Evolutionary conservation across 2,888 invertebrate genomes (phyloP), one percentile per base, ranked within the genome.

Genomic region (Tipula helvola): DNA sequence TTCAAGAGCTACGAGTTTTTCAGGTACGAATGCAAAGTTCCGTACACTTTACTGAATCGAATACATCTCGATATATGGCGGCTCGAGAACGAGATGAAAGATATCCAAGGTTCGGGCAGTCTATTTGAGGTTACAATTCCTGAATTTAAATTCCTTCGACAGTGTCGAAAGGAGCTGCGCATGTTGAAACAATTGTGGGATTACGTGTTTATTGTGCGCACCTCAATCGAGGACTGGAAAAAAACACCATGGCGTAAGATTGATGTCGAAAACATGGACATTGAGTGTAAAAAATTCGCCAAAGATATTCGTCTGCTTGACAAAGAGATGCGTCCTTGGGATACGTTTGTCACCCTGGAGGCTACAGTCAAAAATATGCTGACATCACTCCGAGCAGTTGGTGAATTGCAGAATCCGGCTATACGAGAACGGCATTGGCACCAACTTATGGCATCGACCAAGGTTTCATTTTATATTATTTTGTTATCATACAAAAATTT

Each of bases 241-340:
- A 97, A 96, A 0, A 98, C 98, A 0, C 97, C 97, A 0, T 99
- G 99, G 99, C 94, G 97, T 87, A 97, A 98, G 91, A 98, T 99
- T 88, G 98, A 99, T 90, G 98, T 98, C 71, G 99, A 99, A 92
- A 98, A 98, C 90, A 98, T 99, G 98, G 99, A 99, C 90, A 97
- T 98, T 89, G 98, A 99, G 91, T 98, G 98, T 91, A 99, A 99
- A 91, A 97, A 98, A 90, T 99, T 99, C 91, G 97, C 98, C 1
- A 98, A 99, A 92, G 97, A 98, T 91, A 96, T 97, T 87, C 93
- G 97, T 90, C 93, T 96, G 86, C 91, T 99, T 89, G 98, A 99
- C 90, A 99, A 99, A 90, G 99, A 99, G 92, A 98, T 98, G 97
- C 94, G 98, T 89, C 93, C 92, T 87, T 99, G 98, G 99, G 97